Evolutionary conservation across 2,888 invertebrate genomes (phyloP), one percentile per base, ranked within the genome.

Genomic region (Tolmerus cingulatus): DNA sequence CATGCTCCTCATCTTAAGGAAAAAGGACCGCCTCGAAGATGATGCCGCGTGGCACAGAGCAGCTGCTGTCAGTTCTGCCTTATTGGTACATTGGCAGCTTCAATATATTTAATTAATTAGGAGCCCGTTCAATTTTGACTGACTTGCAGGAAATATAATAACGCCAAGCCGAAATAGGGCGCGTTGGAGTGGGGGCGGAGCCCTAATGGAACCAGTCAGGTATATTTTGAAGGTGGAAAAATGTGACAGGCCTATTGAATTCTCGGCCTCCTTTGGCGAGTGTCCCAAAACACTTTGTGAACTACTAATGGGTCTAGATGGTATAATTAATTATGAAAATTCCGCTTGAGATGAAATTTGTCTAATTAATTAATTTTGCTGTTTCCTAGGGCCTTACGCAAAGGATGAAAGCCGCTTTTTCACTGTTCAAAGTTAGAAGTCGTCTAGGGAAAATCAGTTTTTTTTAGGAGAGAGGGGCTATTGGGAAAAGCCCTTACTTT

Each of bases 31-130:
- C 27, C 23, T 19, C 27, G 8, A 23, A 19, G 23, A 66, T 66
- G 27, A 23, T 66, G 19, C 12, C 12, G 9, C 8, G 12, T 66
- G 43, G 43, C 16, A 46, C 43, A 16, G 16, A 46, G 16, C 43
- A 46, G 43, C 43, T 66, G 78, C 43, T 78, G 78, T 43, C 76
- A 76, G 76, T 37, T 78, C 23, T 78, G 43, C 43, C 43, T 43
- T 78, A 78, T 78, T 78, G 78, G 40, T 43, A 78, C 78, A 78
- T 78, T 78, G 78, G 43, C 19, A 43, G 40, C 78, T 78, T 78
- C 23, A 40, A 78, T 78, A 78, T 37, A 78, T 78, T 78, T 78
- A 78, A 78, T 78, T 78, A 78, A 78, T 78, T 78, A 78, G 43
- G 78, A 40, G 9, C 43, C 43, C n/a, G 9, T 37, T 19, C 40